These are phyloP conservation scores for Buphagus erythrorhynchus DNA, from an alignment of 2,797 vertebrate genomes.

Conservation along the genomic window DNA sequence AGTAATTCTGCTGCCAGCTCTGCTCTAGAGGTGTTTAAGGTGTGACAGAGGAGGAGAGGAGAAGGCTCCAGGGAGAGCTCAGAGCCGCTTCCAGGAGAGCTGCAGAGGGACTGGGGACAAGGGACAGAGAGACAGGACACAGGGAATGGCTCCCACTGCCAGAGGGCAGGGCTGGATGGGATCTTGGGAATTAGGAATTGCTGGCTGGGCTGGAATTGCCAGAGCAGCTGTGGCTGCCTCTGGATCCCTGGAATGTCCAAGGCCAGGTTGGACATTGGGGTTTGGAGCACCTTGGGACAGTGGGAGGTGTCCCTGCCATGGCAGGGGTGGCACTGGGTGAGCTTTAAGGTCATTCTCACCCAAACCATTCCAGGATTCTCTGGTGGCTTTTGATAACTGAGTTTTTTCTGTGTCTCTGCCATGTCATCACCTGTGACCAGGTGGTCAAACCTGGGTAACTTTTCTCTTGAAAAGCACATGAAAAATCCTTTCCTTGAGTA, in stretches of 20 bases:
- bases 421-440: not conserved
- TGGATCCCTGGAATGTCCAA: not conserved
- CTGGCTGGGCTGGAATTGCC: fast-evolving
- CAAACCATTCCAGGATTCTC: fast-evolving
- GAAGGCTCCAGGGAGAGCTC: fast-evolving
- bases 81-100: not conserved
- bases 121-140: fast-evolving
- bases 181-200: fast-evolving
- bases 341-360: fast-evolving
- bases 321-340: fast-evolving
- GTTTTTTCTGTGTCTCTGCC: not conserved
- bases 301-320: not conserved
- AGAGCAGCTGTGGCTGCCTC: not conserved
- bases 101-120: not conserved
- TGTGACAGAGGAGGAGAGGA: fast-evolving
- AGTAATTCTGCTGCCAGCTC: not conserved
- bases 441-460: not conserved
- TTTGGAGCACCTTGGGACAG: fast-evolving
- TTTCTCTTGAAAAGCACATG: not conserved
- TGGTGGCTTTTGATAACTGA: not conserved
- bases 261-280: not conserved
- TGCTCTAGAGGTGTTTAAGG: not conserved
- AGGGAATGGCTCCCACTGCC: not conserved
- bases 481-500: not conserved
- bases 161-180: not conserved